Base-by-base conservation (phyloP, 1,140 invertebrate species). In the Acyrthosiphon pisum region DNA sequence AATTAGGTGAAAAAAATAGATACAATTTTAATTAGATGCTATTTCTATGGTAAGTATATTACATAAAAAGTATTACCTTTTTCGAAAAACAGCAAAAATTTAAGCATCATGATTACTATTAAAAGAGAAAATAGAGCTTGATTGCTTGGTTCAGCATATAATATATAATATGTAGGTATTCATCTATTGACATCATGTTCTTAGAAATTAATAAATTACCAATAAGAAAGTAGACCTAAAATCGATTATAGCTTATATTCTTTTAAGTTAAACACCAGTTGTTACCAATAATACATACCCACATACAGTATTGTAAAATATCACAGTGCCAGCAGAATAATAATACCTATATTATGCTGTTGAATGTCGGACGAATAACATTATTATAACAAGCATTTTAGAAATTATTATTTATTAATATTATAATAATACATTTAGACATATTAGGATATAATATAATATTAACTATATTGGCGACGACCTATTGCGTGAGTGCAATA, bases 51-150 rank as follows among this genome's bases (percentile, higher is more conserved):
- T 68, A 68, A 68, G 30, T 14, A n/a, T n/a, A 76, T 76, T 76
- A 76, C 30, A 35, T 76, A 76, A 76, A 76, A 35, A 18, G 11
- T 76, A 76, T 76, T n/a, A 68, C 60, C n/a, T 76, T 76, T 35
- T 76, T 76, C 14, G 60, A 35, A 68, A 30, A 26, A n/a, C 0
- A 76, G 6, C 4, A 76, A n/a, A 76, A 76, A 14, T n/a, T 76
- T 11, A n/a, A 76, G 60, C 30, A 18, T 41, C 23, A 86, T 20
- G 30, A 88, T 50, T 9, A 22, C 1, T 56, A 53, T 56, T 90
- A 53, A 56, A 56, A 90, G 88, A 90, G 35, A 90, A 90, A 90
- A 90, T 89, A 89, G 37, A 41, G 88, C 9, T 35, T 56, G 88
- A 37, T 18, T 41, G 23, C 50, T 37, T 22, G 50, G 53, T 56